A percentile compares a stretch with the other conserved stretches of the same genome.
These are phyloP conservation scores for Alviniconcha strummeri DNA, from an alignment of 2,888 invertebrate species.

Conservation along the genomic window DNA sequence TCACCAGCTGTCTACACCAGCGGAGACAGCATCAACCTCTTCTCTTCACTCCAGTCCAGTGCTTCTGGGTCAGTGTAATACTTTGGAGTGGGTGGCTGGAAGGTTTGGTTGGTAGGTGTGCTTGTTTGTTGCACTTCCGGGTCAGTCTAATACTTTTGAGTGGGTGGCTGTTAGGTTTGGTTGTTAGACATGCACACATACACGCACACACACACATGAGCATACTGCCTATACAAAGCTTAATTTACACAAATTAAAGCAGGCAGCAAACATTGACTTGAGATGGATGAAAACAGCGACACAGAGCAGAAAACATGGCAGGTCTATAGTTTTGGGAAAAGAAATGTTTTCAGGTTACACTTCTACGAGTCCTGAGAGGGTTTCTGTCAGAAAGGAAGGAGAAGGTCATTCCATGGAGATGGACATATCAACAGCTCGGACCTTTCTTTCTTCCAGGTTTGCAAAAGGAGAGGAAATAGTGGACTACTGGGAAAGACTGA, in stretches of 20 bases:
- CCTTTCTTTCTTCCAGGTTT: constrained; percentile 56
- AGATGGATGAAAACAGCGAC: too few species aligned
- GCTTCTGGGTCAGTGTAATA: constrained; percentile 65
- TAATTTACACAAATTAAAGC: too few species aligned
- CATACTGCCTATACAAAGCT: too few species aligned
- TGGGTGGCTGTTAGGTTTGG: background rate
- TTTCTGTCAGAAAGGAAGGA: too few species aligned
- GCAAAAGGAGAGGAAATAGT: constrained; percentile 68
- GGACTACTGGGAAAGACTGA: constrained; percentile 71
- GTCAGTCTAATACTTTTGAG: background rate
- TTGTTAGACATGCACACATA: background rate
- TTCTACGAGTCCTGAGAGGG: too few species aligned
- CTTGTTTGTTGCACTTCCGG: background rate
- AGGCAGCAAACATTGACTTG: too few species aligned
- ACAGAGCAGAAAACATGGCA: too few species aligned
- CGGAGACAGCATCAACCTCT: constrained; percentile 64
- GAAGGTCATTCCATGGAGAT: too few species aligned
- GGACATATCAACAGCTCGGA: background rate
- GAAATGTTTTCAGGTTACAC: too few species aligned
- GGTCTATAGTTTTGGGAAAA: too few species aligned
- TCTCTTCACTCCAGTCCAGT: constrained; percentile 68
- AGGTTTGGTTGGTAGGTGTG: background rate
- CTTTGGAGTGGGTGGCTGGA: background rate
- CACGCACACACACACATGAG: background rate
- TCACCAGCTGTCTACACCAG: constrained; percentile 39